These are phyloP conservation scores for Ctena decussata DNA, from an alignment of 2,888 invertebrate species.

Conservation along the genomic window DNA sequence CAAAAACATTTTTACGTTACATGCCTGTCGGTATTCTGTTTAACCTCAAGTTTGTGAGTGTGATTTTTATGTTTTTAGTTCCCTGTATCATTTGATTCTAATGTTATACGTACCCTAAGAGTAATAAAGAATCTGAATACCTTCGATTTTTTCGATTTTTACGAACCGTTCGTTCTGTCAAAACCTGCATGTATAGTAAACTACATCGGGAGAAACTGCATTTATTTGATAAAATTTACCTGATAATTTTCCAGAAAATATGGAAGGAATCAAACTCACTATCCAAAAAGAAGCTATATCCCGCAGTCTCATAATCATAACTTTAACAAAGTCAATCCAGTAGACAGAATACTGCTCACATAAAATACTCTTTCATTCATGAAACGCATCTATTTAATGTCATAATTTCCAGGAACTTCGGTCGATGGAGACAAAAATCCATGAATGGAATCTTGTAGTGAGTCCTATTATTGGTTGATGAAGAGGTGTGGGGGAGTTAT, in stretches of 20 bases:
- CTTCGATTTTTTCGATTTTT: too few relatives aligned
- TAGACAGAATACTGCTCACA: background rate
- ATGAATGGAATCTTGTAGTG: too few relatives aligned
- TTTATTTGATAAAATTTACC: background rate
- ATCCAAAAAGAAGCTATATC: background rate
- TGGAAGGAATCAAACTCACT: background rate
- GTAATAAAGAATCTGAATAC: too few relatives aligned
- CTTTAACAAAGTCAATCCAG: background rate
- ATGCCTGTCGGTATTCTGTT: too few relatives aligned
- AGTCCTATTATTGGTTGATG: background rate
- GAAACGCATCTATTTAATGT: background rate
- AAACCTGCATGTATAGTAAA: too few relatives aligned
- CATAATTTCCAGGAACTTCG: background rate
- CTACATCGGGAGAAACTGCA: too few relatives aligned
- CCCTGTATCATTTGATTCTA: too few relatives aligned
- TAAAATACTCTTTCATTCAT: slow-evolving; percentile 3
- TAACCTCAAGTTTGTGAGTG: too few relatives aligned
- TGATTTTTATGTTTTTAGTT: too few relatives aligned
- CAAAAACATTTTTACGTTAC: too few relatives aligned
- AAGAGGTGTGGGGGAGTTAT: background rate
- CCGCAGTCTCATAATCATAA: background rate
- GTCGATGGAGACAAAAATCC: background rate
- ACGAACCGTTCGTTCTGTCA: too few relatives aligned
- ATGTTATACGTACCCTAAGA: too few relatives aligned
- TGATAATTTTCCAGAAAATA: background rate